A percentile compares a stretch with the other conserved stretches of the same genome.
These are phyloP conservation scores for Synanthedon formicaeformis DNA, from an alignment of 2,888 invertebrate genomes.

Conservation along the genomic window DNA sequence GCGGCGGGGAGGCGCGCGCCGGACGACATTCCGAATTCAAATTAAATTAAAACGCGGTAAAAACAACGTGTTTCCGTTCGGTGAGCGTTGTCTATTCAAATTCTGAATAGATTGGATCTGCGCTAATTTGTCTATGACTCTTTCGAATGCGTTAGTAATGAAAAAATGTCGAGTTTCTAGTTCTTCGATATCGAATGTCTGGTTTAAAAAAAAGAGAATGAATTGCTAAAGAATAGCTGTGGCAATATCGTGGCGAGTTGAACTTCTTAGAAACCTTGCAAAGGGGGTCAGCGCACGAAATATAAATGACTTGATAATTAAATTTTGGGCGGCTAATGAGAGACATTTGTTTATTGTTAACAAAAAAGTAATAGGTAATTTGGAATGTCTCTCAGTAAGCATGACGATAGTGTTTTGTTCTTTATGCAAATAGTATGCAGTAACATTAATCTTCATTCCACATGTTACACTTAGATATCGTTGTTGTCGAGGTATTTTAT, in stretches of 20 bases:
- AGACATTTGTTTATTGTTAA: constrained; percentile 32
- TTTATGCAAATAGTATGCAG: constrained; percentile 4
- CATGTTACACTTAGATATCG: neutral
- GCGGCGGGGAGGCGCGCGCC: constrained; percentile 49
- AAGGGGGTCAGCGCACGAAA: constrained; percentile 19
- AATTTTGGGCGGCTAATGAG: constrained; percentile 35
- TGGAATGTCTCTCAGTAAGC: constrained; percentile 19
- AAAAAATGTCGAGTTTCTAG: constrained; percentile 13
- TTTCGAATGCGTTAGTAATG: constrained; percentile 10
- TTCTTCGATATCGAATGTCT: constrained; percentile 8
- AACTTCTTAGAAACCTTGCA: constrained; percentile 24
- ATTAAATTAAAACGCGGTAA: constrained; percentile 67
- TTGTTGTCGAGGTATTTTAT: too few relatives aligned
- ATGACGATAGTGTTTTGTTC: constrained; percentile 22
- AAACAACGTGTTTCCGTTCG: constrained; percentile 61
- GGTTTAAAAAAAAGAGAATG: constrained; percentile 12
- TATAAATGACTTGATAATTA: constrained; percentile 40
- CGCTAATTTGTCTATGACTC: constrained; percentile 66
- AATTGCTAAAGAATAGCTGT: constrained; percentile 6
- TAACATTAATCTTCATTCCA: neutral
- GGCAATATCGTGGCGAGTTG: constrained; percentile 2
- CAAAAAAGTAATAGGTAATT: constrained; percentile 20
- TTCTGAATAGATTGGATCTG: constrained; percentile 56
- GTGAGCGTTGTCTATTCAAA: constrained; percentile 45
- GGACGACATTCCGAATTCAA: constrained; percentile 59